These are phyloP conservation scores for Pycnonotus jocosus DNA, from an alignment of 2,113 vertebrate species.

Conservation along the genomic window DNA sequence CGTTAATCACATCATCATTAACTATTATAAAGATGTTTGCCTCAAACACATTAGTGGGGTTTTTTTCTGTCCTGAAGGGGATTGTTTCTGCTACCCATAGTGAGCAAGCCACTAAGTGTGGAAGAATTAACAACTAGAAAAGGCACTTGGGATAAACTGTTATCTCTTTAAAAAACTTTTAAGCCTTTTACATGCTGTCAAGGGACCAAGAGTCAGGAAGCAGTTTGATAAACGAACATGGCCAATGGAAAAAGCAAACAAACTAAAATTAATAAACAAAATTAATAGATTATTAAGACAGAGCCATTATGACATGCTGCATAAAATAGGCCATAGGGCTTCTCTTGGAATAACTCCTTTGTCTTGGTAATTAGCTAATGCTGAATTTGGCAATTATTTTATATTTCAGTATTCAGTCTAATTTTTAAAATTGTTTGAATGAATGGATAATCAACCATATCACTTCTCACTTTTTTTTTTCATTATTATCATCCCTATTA, in stretches of 20 bases:
- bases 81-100: not conserved
- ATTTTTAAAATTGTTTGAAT: not conserved
- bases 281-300: not conserved
- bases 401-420: not conserved
- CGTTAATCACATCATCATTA: constrained; percentile 52
- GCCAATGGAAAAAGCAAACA: not conserved
- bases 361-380: not conserved
- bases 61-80: not conserved
- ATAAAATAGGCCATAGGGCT: not conserved
- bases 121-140: not conserved
- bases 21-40: not conserved
- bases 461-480: not conserved
- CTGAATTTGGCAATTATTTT: not conserved
- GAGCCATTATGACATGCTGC: not conserved
- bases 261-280: not conserved
- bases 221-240: not conserved
- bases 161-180: not conserved
- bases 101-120: not conserved
- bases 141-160: not conserved
- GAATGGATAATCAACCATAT: not conserved
- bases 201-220: not conserved
- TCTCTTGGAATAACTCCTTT: not conserved
- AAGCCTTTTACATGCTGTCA: not conserved
- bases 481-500: not conserved
- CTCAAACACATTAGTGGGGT: not conserved